Percentiles rank a stretch among this genome's conserved stretches.
These are phyloP conservation scores for Telenomus remus DNA, from an alignment of 1,140 invertebrate species.

Conservation along the genomic window DNA sequence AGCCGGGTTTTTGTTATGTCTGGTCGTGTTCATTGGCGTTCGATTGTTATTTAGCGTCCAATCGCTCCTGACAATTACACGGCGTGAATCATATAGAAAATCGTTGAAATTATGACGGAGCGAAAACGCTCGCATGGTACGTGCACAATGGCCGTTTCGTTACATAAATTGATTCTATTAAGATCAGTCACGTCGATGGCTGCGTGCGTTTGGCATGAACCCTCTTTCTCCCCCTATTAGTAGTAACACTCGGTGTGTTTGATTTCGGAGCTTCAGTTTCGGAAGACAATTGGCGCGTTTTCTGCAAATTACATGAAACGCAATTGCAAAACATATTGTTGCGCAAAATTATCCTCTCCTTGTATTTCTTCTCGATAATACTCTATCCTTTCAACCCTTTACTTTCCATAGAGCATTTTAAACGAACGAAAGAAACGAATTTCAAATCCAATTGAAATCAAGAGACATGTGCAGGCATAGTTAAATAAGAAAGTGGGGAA, in stretches of 20 bases:
- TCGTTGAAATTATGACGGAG: conserved; percentile 42
- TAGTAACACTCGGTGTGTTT: conserved; percentile 54
- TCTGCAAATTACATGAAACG: not conserved
- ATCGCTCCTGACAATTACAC: conserved; percentile 46
- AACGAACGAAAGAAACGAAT: not conserved
- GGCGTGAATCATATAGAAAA: conserved; percentile 38
- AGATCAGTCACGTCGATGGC: conserved; percentile 55
- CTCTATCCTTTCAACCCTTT: no score
- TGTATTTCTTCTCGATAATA: no score
- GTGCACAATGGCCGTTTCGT: conserved; percentile 54
- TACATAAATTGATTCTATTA: conserved; percentile 61
- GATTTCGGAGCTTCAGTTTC: conserved; percentile 39
- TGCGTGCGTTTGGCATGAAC: conserved; percentile 48
- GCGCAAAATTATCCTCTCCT: no score
- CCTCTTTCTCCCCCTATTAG: conserved; percentile 52
- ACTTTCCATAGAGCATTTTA: no score
- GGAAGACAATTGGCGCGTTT: conserved; percentile 42
- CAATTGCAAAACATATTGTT: no score
- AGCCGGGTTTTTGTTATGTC: conserved; percentile 25
- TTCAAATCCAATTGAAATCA: conserved; percentile 29
- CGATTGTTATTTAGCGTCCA: conserved; percentile 41
- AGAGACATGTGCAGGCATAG: conserved; percentile 17
- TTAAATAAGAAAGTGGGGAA: conserved; percentile 14
- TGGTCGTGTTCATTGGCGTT: conserved; percentile 28
- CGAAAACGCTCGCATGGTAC: conserved; percentile 41